Conservation (phyloP, 1,140 invertebrate genomes). For the Aphis gossypii region DNA sequence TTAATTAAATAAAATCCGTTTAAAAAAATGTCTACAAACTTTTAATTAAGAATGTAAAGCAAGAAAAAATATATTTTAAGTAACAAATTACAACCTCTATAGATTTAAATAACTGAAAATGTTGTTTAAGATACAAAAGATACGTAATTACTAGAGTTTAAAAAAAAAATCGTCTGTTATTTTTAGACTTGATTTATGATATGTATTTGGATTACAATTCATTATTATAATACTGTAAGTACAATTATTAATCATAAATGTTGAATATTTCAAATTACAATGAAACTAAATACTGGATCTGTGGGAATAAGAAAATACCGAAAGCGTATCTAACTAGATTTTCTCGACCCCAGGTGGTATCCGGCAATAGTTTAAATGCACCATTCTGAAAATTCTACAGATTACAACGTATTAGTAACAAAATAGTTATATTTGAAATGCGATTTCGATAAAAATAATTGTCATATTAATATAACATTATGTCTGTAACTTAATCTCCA, state of each 20-base stretch:
- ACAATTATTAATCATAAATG: background rate
- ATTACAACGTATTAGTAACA: background rate
- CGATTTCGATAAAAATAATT: background rate
- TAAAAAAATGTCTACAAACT: background rate
- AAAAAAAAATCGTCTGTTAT: background rate
- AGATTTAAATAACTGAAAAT: background rate
- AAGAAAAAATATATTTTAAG: background rate
- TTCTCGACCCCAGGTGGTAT: background rate
- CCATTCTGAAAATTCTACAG: background rate
- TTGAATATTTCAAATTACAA: background rate
- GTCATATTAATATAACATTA: too few relatives aligned
- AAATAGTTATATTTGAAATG: background rate
- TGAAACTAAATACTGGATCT: background rate
- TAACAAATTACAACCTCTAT: background rate
- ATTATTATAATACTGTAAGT: background rate
- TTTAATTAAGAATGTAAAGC: background rate
- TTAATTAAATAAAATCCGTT: background rate
- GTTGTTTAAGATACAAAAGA: background rate
- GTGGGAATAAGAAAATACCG: background rate
- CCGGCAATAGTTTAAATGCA: background rate
- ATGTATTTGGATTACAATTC: background rate
- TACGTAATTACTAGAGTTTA: background rate
- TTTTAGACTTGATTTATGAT: background rate
- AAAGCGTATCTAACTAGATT: background rate
- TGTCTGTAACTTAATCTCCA: background rate